Evolutionary conservation across 1,140 invertebrate species (phyloP), one percentile per base, ranked within the genome.

Genomic region (Lepidotrigona ventralis): DNA sequence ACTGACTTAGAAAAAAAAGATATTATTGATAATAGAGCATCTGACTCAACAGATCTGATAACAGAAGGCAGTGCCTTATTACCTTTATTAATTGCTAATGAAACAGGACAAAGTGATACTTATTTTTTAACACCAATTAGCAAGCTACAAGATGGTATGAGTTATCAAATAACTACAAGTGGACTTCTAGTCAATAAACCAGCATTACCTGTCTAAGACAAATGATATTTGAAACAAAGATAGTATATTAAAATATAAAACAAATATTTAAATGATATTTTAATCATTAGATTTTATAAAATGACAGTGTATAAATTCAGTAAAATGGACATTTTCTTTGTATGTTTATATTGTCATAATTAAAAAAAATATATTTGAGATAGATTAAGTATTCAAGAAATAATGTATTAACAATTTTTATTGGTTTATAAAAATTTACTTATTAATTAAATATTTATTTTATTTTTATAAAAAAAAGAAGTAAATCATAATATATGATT

Each of bases 21-120:
- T 46, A 91, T 93, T 68, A 93, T 94, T 69, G 70, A 77, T 63
- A 93, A 93, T 1, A 92, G 11, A 94, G 93, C 83, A 93, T 91
- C 88, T n/a, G 84, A 90, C 51, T 87, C 84, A 33, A 23, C 84
- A 51, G 79, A 91, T 19, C 76, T 89, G 33, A 70, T 89, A 39
- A 72, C 85, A 21, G 86, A 89, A 54, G 85, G 81, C 68, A 60
- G 77, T 60, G 79, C 89, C 66, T 74, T 92, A 73, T 64, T 92
- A 60, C 92, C 91, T 60, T 71, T 93, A 77, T 87, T 93, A 46
- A 89, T 93, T 84, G 77, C 90, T 19, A 87, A 78, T 60, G 79
- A 87, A 58, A 39, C 86, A 39, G 82, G 87, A 69, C 87, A 91
- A 69, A 86, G 77, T 66, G 85, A 88, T 63, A 90, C 91, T 58